Percentiles rank a stretch among this genome's conserved stretches.
phyloP scores from a whole-genome alignment of 2,797 vertebrate species.

The Lacerta viridis region DNA sequence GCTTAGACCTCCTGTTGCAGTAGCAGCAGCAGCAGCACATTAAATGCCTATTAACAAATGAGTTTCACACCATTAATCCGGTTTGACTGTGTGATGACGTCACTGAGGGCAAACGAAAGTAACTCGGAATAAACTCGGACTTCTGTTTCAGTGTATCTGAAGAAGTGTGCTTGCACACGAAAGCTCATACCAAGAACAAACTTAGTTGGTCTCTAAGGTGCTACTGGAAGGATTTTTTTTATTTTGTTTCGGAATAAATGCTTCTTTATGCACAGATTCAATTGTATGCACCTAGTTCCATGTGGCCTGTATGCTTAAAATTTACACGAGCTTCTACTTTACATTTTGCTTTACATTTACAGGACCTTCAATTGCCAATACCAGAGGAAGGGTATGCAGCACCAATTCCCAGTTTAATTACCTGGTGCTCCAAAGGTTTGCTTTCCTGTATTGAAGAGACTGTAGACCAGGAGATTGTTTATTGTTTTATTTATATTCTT shows the following conservation, averaged over 20 bases:
- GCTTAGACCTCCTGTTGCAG: not conserved
- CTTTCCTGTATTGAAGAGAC: not conserved
- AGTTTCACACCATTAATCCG: no score
- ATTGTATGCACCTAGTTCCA: not conserved
- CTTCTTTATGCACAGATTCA: not conserved
- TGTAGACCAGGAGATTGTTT: conserved; percentile 42
- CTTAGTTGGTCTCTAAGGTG: no score
- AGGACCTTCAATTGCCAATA: not conserved
- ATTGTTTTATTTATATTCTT: conserved; percentile 44
- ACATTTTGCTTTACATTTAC: no score
- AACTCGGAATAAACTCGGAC: not conserved
- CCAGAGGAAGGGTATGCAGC: not conserved
- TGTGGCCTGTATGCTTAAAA: not conserved
- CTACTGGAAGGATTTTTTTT: no score
- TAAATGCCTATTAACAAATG: not conserved
- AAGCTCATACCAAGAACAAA: no score
- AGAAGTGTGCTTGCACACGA: no score
- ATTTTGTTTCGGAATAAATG: not conserved
- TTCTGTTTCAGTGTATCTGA: no score
- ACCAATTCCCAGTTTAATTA: not conserved
- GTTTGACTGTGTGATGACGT: not conserved
- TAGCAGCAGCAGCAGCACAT: not conserved
- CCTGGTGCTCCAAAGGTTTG: not conserved
- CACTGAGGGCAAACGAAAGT: not conserved
- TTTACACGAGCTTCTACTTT: no score